Percentiles rank a stretch among this genome's conserved stretches.
Evolutionary conservation across 2,888 invertebrate species (phyloP).

Genomic region (Volucella zonaria): DNA sequence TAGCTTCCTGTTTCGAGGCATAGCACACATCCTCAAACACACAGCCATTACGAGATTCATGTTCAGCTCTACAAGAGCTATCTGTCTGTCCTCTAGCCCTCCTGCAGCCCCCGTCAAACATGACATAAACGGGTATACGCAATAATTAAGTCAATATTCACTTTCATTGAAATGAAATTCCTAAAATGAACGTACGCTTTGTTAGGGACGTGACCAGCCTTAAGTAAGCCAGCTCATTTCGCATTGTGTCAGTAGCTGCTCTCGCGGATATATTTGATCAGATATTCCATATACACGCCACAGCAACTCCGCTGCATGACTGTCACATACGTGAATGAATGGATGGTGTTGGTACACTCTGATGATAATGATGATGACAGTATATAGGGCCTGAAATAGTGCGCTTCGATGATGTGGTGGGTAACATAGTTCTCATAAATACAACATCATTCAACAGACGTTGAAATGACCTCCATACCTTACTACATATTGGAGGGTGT

Average conservation of each 20-base stretch:
- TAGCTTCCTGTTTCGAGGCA: constrained; percentile 55
- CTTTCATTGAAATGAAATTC: constrained; percentile 74
- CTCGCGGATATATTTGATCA: constrained; percentile 44
- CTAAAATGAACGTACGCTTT: constrained; percentile 70
- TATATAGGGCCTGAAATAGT: too few species aligned
- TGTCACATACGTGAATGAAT: constrained; percentile 51
- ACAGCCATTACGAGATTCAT: constrained; percentile 20
- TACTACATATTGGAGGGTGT: too few species aligned
- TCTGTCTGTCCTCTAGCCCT: background rate
- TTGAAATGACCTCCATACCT: too few species aligned
- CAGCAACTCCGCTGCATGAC: constrained; percentile 50
- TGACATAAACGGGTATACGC: constrained; percentile 37
- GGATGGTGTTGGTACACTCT: constrained; percentile 12
- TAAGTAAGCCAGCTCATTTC: constrained; percentile 70
- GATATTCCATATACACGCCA: constrained; percentile 60
- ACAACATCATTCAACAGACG: too few species aligned
- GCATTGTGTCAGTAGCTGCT: constrained; percentile 65
- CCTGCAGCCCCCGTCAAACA: too few species aligned
- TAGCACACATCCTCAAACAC: constrained; percentile 1
- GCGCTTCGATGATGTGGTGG: too few species aligned
- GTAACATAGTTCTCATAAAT: too few species aligned
- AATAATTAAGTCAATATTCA: constrained; percentile 74
- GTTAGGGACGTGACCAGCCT: constrained; percentile 71
- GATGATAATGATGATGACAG: constrained; percentile 24
- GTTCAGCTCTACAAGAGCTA: constrained; percentile 5